A percentile compares a stretch with the other conserved stretches of the same genome.
Conservation (phyloP, 2,888 invertebrate species). For the Plusia festucae region DNA sequence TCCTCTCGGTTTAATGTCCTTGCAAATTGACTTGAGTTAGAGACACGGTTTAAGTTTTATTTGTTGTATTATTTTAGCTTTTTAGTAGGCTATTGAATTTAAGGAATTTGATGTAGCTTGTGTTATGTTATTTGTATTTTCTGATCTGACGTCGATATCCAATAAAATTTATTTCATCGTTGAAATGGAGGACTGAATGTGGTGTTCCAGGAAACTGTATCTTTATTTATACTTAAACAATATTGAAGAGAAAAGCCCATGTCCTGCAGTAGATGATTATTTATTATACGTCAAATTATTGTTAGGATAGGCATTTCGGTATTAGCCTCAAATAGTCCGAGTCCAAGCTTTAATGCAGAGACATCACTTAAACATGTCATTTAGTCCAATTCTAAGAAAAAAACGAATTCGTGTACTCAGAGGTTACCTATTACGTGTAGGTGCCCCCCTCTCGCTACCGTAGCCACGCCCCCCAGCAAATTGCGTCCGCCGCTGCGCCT, state of each 20-base stretch:
- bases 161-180: background rate
- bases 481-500: constrained; percentile 73
- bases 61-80: constrained; percentile 14
- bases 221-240: no score
- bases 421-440: constrained; percentile 56
- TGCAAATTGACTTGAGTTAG: constrained; percentile 30
- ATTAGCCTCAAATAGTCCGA: no score
- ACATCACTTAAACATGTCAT: constrained; percentile 35
- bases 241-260: no score
- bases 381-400: constrained; percentile 49
- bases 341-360: constrained; percentile 24
- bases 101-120: background rate
- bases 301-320: no score
- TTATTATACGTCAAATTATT: no score
- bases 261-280: no score
- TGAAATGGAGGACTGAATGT: no score
- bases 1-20: constrained; percentile 43
- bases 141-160: background rate
- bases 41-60: constrained; percentile 19
- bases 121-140: no score
- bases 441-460: constrained; percentile 70
- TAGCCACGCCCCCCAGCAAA: constrained; percentile 80
- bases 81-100: background rate
- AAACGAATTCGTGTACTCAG: constrained; percentile 48
- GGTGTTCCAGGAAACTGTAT: no score